Evolutionary conservation across 2,888 invertebrate species (phyloP), one percentile per base, ranked within the genome.

Genomic region (Ophraella communa): DNA sequence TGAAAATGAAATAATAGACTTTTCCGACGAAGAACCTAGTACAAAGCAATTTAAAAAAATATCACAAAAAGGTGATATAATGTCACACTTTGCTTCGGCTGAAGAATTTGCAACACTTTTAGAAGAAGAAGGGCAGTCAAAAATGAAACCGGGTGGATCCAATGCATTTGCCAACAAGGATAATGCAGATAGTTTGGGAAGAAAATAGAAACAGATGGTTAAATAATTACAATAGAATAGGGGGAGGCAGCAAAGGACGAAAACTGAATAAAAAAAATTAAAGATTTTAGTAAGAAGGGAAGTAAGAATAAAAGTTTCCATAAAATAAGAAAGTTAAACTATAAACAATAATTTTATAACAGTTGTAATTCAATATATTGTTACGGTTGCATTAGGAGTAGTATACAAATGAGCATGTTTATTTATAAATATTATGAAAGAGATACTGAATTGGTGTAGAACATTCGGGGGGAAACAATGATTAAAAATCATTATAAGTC

Each of bases 41-140:
- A 57, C 67, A 57, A 51, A 67, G 30, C 68, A 73, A 64, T 68
- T 70, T 55, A 57, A 62, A 52, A 58, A 68, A 18, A 60, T 27
- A 4, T 35, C 21, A 45, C 68, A 70, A 11, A 74, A 74, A 53
- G 72, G 71, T n/a, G 87, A 88, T 71, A 83, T 88, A 47, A 85
- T 85, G 44, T 87, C 88, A 0, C 77, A 93, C 33, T 94, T 94
- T 82, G 92, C 93, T 2, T 91, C 93, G 0, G 94, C 94, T 0
- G 95, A 95, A 80, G 91, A 95, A 82, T 96, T 96, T 84, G 91
- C 95, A 0, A 90, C 92, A 47, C 84, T 96, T 72, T 83, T 97
- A 57, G 96, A 96, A 81, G 93, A 94, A 65, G 92, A 92, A 52
- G 91, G 91, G 0, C 85, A 87, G 51, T 85, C 88, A 3, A 81